phyloP scores from a whole-genome alignment of 2,797 vertebrate species.

The Phataginus tetradactyla region DNA sequence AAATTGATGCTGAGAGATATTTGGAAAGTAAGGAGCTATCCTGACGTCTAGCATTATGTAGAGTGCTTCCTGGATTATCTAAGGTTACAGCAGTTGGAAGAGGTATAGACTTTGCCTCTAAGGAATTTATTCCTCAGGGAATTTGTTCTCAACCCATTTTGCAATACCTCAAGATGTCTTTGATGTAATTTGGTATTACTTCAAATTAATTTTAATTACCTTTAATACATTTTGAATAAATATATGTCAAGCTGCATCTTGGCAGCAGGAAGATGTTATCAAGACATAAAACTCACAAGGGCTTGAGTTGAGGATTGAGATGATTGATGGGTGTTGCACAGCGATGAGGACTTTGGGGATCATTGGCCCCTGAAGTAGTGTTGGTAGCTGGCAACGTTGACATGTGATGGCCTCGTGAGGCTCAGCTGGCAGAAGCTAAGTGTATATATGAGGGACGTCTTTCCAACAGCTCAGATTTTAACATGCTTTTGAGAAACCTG shows the following conservation, averaged over 20 bases:
- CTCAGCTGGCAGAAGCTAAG: neutral
- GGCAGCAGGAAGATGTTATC: neutral
- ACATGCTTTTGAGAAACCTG: neutral
- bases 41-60: neutral
- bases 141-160: neutral
- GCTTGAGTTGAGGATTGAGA: neutral
- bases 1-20: neutral
- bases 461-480: slow-evolving; percentile 8
- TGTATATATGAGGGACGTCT: neutral
- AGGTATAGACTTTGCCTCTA: neutral
- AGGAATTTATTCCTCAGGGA: neutral
- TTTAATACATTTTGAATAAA: slow-evolving; percentile 23
- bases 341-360: neutral
- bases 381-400: neutral
- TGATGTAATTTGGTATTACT: neutral
- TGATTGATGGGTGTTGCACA: neutral
- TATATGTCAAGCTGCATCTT: neutral
- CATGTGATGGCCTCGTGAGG: neutral
- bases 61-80: neutral
- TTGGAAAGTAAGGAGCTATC: neutral
- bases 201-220: slow-evolving; percentile 37
- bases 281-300: neutral
- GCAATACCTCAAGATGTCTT: neutral
- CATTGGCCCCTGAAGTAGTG: neutral
- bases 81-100: neutral